A percentile compares a stretch with the other conserved stretches of the same genome.
These are phyloP conservation scores for Falcaria lacertinaria DNA, from an alignment of 2,888 invertebrate genomes.

Conservation along the genomic window DNA sequence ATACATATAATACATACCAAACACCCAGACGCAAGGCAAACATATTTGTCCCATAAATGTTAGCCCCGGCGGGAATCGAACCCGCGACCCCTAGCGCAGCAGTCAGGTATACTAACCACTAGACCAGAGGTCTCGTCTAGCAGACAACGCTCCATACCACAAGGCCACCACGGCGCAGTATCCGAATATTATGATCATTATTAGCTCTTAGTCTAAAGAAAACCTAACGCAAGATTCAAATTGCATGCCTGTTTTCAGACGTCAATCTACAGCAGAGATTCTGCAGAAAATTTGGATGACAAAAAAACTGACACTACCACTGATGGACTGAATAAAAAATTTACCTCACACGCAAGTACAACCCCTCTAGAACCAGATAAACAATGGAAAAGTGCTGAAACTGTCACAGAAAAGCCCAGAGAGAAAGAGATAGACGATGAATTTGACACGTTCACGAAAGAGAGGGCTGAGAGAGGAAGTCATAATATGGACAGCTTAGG, in stretches of 20 bases:
- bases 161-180: no score
- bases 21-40: no score
- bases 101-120: no score
- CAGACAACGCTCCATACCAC: no score
- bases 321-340: constrained; percentile 20
- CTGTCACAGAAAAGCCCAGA: constrained; percentile 26
- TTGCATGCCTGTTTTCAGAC: constrained; percentile 44
- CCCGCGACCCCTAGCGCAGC: no score
- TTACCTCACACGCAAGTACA: constrained; percentile 41
- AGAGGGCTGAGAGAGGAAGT: constrained; percentile 58
- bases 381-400: constrained; percentile 52
- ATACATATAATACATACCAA: no score
- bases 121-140: no score
- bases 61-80: no score
- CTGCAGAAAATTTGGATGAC: constrained; percentile 49
- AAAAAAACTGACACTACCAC: constrained; percentile 35
- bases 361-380: constrained; percentile 64
- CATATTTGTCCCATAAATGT: no score
- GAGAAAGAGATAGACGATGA: constrained; percentile 64
- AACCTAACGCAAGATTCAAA: no score
- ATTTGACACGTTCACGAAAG: constrained; percentile 68
- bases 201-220: no score
- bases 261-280: constrained; percentile 56
- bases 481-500: constrained; percentile 54
- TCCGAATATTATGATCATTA: no score